Percentiles rank a stretch among this genome's conserved stretches.
These are phyloP conservation scores for Drosophila austrosaltans DNA, from an alignment of 2,888 invertebrate genomes.

Conservation along the genomic window DNA sequence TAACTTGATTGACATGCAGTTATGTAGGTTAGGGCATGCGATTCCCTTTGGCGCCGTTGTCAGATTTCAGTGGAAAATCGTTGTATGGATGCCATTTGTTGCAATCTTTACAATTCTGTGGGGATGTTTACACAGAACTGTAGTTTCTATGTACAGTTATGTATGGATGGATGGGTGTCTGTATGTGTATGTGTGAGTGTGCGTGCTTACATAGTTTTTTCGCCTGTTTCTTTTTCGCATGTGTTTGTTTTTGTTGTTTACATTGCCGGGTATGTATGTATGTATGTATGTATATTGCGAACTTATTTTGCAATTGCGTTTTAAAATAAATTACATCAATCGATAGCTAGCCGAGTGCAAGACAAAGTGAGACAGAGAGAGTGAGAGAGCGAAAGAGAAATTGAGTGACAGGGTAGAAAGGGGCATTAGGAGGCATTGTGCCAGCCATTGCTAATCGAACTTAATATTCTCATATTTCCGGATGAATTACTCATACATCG, in stretches of 20 bases:
- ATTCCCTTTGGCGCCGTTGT: neutral
- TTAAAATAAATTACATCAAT: slow-evolving; percentile 72
- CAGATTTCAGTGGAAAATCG: slow-evolving; percentile 4
- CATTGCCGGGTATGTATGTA: slow-evolving; percentile 35
- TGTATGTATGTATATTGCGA: slow-evolving; percentile 41
- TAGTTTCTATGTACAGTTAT: slow-evolving; percentile 8
- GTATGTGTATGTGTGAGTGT: neutral
- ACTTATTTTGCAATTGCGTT: slow-evolving; percentile 71
- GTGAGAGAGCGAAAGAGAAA: neutral
- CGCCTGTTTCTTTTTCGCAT: slow-evolving; percentile 26
- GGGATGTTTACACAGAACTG: neutral
- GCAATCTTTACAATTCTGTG: slow-evolving; percentile 3
- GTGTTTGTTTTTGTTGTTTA: slow-evolving; percentile 43
- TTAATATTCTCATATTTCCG: slow-evolving; percentile 54
- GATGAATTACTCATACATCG: slow-evolving; percentile 38
- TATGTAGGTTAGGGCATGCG: neutral
- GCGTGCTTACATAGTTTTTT: slow-evolving; percentile 5
- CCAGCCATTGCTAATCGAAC: slow-evolving; percentile 55
- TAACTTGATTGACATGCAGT: neutral
- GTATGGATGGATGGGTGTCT: neutral
- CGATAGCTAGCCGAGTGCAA: slow-evolving; percentile 5
- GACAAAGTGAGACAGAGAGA: neutral
- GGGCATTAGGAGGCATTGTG: slow-evolving; percentile 33
- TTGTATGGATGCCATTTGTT: slow-evolving; percentile 9
- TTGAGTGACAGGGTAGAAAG: no score